Base-by-base conservation (phyloP, 2,888 invertebrate species). In the Polydesmus complanatus region DNA sequence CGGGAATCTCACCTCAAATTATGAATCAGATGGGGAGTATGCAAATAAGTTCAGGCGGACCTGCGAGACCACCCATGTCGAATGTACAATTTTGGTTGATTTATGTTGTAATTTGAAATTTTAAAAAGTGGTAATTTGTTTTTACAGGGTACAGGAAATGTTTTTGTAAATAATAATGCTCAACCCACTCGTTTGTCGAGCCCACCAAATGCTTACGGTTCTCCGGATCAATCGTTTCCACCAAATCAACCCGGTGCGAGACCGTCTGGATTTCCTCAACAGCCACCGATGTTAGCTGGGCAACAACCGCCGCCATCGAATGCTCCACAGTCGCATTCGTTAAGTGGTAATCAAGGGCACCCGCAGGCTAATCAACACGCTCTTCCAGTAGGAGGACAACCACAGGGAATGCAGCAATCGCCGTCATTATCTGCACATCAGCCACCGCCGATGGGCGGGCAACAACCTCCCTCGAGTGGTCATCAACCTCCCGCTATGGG, bases 51-150 rank as follows among this genome's bases (percentile, higher is more conserved):
- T 22, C 54, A 18, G 50, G 27, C 14, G 56, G 27, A 2, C 55
- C 60, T 22, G 37, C 57, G 3, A 52, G 55, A n/a, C 47, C 37
- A 19, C 63, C 61, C 8, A 51, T 48, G 21, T 61, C 60, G 37
- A 52, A 48, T 52, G 23, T 37, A 27, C 54, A 26, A 14, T 37
- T 37, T 37, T 37, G 14, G 5, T 37, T 8, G 5, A 8, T 37
- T 5, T 8, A 37, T 14, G 5, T 37, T 37, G 5, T 37, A 37
- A 8, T 14, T 14, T 8, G 37, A 37, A 8, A 8, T 37, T 8
- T 14, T 37, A 8, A 8, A 8, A 37, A 37, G 8, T 5, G 37
- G 5, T 37, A 8, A 8, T 37, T 37, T 37, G 5, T 37, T 14
- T 5, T 37, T 37, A 5, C 14, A 37, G 37, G 14, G 8, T 8